A percentile compares a stretch with the other conserved stretches of the same genome.
Evolutionary conservation across 2,888 invertebrate species (phyloP).

Genomic region (Macrosoma leucophasiata): DNA sequence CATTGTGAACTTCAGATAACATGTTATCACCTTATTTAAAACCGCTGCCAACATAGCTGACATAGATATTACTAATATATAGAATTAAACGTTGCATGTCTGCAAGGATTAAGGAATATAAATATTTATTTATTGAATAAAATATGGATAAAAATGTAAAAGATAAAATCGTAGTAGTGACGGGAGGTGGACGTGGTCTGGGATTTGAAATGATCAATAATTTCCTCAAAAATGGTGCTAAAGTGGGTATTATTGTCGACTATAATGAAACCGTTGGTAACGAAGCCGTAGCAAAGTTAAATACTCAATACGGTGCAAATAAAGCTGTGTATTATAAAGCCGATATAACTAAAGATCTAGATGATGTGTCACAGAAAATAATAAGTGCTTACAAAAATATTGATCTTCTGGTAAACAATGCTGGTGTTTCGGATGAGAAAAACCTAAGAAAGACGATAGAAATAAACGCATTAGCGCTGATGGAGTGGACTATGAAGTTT

Average conservation of each 20-base stretch:
- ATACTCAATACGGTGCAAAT: conserved; percentile 44
- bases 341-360: conserved; percentile 53
- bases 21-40: no score
- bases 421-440: conserved; percentile 31
- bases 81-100: no score
- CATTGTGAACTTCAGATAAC: no score
- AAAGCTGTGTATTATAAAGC: conserved; percentile 45
- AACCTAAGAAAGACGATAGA: conserved; percentile 16
- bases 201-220: conserved; percentile 52
- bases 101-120: no score
- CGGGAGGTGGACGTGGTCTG: conserved; percentile 66
- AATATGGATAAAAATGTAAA: conserved; percentile 19
- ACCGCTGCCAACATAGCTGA: no score
- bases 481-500: conserved; percentile 49
- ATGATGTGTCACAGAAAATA: conserved; percentile 38
- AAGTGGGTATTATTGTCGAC: conserved; percentile 40
- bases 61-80: no score
- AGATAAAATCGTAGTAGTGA: conserved; percentile 36
- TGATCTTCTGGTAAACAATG: conserved; percentile 44
- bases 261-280: conserved; percentile 41
- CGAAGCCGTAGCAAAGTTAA: conserved; percentile 39
- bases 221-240: conserved; percentile 42
- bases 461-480: conserved; percentile 31
- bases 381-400: conserved; percentile 36
- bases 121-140: neutral